Percentiles rank a stretch among this genome's conserved stretches.
Conservation (phyloP, 2,888 invertebrate species). For the Erebia palarica region DNA sequence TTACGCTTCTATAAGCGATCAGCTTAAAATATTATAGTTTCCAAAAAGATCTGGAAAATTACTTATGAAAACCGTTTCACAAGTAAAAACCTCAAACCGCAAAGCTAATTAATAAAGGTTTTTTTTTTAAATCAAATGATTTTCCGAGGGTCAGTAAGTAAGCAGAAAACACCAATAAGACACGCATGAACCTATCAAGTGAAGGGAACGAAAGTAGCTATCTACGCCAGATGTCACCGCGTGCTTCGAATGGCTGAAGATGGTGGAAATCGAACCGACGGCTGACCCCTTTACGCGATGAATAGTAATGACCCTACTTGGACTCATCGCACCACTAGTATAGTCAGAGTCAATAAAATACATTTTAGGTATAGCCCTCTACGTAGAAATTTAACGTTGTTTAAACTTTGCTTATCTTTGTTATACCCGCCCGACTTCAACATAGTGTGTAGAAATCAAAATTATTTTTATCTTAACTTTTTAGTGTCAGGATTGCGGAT, state of each 20-base stretch:
- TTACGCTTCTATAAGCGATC: no score
- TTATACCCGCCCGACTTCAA: no score
- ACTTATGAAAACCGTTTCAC: no score
- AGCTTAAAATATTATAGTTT: no score
- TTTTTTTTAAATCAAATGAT: background rate
- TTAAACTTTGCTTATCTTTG: no score
- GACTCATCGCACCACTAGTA: slow-evolving; percentile 48
- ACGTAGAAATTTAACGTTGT: background rate
- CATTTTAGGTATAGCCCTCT: slow-evolving; percentile 12
- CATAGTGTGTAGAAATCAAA: no score
- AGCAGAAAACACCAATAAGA: slow-evolving; percentile 32
- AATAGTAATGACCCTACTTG: slow-evolving; percentile 76
- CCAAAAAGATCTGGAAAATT: no score
- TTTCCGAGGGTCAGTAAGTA: background rate
- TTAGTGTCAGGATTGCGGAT: no score
- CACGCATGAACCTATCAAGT: slow-evolving; percentile 36
- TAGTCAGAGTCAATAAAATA: slow-evolving; percentile 30
- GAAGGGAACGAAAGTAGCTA: slow-evolving; percentile 44
- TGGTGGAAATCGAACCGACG: slow-evolving; percentile 61
- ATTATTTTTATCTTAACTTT: no score
- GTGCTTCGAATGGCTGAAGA: slow-evolving; percentile 49
- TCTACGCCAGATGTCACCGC: slow-evolving; percentile 53
- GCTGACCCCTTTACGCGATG: slow-evolving; percentile 68
- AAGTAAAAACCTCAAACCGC: background rate
- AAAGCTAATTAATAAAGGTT: background rate